Evolutionary conservation across 1,140 invertebrate genomes (phyloP), one percentile per base, ranked within the genome.

Genomic region (Hylaeus anthracinus): DNA sequence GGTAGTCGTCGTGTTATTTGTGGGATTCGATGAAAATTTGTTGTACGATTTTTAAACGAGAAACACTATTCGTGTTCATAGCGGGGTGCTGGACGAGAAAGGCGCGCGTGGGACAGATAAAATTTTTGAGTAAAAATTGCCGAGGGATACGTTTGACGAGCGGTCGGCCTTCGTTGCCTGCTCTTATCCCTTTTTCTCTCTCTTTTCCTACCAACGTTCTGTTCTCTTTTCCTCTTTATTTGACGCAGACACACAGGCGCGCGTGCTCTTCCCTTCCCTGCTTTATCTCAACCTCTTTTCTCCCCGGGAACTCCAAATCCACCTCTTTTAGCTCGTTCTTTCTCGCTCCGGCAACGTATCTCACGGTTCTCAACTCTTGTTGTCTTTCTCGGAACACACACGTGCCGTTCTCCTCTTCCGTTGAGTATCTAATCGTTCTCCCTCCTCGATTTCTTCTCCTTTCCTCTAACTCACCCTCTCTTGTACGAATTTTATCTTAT

Each of bases 91-190:
- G 12, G n/a, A 12, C 51, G 56, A 63, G 76, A 79, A 64, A 79
- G 48, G 37, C 66, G 74, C 64, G 72, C 69, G 72, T 79, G 64
- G 86, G 80, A 82, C 63, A 83, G 86, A 88, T 79, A 83, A 87
- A 88, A 88, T 89, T 88, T 26, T 89, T 85, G 81, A 88, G 79
- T 71, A 82, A 89, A 81, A 86, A 85, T 79, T 80, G 51, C 79
- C 12, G 43, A 45, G 65, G 64, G 83, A 84, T 81, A 88, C 80
- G 84, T 86, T 86, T 89, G 86, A 89, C 81, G 81, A 89, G 84
- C 72, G 78, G 86, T 85, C 80, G 86, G 79, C 88, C 88, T 89
- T 89, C 85, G 48, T 53, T 83, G 61, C n/a, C 78, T 74, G 37
- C 56, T 37, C 39, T 69, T 63, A 15, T 81, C 77, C 63, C 71